phyloP scores from a whole-genome alignment of 2,113 vertebrate genomes.

The Phaethornis superciliosus region DNA sequence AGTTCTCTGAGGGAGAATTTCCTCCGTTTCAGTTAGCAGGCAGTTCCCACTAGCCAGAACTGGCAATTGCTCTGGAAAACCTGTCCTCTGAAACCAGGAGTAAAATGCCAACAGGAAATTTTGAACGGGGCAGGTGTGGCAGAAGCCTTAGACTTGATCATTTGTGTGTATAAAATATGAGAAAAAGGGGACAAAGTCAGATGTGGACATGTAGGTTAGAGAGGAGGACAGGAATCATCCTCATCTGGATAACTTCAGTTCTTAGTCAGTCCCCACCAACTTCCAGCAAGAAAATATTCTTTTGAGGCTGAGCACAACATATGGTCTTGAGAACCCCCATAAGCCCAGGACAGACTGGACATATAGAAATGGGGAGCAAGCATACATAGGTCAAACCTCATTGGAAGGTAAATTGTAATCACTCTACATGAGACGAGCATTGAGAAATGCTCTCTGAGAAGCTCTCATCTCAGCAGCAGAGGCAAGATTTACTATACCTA shows the following conservation, averaged over 20 bases:
- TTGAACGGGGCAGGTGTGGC: neutral
- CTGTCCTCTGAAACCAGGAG: neutral
- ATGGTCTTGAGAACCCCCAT: neutral
- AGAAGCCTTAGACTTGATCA: neutral
- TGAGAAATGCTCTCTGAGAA: neutral
- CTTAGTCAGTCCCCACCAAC: neutral
- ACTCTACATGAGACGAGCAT: neutral
- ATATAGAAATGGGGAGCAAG: neutral
- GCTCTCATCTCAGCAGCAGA: neutral
- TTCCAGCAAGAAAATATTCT: neutral
- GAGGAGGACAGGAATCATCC: neutral
- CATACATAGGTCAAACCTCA: neutral
- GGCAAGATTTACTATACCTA: neutral
- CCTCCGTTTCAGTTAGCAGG: neutral
- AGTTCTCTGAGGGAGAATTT: neutral
- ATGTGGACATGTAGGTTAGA: neutral
- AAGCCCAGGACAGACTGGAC: neutral
- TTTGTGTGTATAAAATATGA: neutral
- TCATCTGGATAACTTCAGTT: slow-evolving; percentile 7
- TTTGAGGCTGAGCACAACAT: neutral
- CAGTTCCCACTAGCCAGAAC: neutral
- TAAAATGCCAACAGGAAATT: neutral
- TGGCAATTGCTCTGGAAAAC: neutral
- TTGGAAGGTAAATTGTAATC: neutral
- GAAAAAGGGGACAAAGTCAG: neutral